Percentiles rank a stretch among this genome's conserved stretches.
Evolutionary conservation across 2,113 vertebrate genomes (phyloP).

Genomic region (Picathartes gymnocephalus): DNA sequence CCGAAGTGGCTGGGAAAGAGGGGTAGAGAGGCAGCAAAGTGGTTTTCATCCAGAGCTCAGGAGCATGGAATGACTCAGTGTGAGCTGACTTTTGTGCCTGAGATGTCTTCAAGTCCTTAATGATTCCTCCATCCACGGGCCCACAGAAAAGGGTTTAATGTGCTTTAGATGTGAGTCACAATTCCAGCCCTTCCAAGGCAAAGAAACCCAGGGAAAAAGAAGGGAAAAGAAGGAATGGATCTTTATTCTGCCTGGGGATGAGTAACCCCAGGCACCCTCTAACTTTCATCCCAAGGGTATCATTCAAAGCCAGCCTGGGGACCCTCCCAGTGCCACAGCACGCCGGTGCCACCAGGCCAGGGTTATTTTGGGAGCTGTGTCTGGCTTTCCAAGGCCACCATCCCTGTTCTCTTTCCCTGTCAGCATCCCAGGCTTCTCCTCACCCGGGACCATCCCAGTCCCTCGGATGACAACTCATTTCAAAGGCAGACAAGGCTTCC

Average conservation of each 20-base stretch:
- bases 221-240: not conserved
- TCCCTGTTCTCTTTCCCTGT: not conserved
- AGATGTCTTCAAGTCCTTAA: not conserved
- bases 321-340: not conserved
- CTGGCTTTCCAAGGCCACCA: not conserved
- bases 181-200: not conserved
- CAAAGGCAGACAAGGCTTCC: conserved; percentile 44
- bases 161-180: not conserved
- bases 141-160: not conserved
- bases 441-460: not conserved
- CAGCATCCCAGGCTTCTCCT: not conserved
- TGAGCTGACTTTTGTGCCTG: not conserved
- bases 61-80: not conserved
- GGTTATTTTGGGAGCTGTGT: not conserved
- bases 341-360: not conserved
- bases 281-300: not conserved
- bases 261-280: not conserved
- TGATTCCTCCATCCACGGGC: not conserved
- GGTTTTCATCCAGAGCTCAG: not conserved
- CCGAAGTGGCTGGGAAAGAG: conserved; percentile 1
- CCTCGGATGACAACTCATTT: conserved; percentile 20
- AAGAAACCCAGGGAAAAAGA: not conserved
- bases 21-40: not conserved
- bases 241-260: not conserved
- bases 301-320: not conserved